Conservation (phyloP, 2,113 vertebrate genomes). For the Pachyramphus minor region DNA sequence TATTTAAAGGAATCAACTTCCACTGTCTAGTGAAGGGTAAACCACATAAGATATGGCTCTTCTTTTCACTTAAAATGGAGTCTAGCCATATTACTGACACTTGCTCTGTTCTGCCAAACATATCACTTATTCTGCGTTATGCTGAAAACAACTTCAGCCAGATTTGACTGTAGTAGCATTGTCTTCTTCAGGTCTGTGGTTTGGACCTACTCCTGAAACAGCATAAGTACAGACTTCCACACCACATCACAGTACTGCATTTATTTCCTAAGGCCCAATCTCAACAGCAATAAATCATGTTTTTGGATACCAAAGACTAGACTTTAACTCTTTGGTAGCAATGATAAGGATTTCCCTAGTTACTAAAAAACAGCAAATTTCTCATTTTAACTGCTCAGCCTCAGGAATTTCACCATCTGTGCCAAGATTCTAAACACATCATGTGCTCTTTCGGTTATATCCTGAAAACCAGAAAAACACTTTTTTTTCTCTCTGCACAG, state of each 20-base stretch:
- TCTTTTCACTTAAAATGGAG: slow-evolving; percentile 26
- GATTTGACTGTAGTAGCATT: slow-evolving; percentile 53
- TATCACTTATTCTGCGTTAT: slow-evolving; percentile 25
- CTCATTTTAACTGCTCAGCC: neutral
- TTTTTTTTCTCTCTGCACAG: neutral
- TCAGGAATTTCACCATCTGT: neutral
- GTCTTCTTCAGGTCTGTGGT: slow-evolving; percentile 53
- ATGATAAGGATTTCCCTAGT: slow-evolving; percentile 10
- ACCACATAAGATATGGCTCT: neutral
- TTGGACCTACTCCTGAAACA: slow-evolving; percentile 59
- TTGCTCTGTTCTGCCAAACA: neutral
- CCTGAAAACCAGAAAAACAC: neutral
- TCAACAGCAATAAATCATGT: slow-evolving; percentile 40
- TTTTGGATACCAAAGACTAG: slow-evolving; percentile 20
- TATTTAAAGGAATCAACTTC: slow-evolving; percentile 16
- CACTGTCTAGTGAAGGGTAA: neutral
- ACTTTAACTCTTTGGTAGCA: slow-evolving; percentile 32
- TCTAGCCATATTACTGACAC: slow-evolving; percentile 15
- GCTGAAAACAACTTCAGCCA: slow-evolving; percentile 41
- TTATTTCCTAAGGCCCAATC: slow-evolving; percentile 40
- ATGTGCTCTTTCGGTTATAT: neutral
- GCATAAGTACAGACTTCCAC: slow-evolving; percentile 17
- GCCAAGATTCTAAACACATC: neutral
- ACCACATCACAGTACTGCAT: slow-evolving; percentile 56
- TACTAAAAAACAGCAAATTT: neutral